These are phyloP conservation scores for Lamproptera curius DNA, from an alignment of 2,888 invertebrate genomes.

Conservation along the genomic window DNA sequence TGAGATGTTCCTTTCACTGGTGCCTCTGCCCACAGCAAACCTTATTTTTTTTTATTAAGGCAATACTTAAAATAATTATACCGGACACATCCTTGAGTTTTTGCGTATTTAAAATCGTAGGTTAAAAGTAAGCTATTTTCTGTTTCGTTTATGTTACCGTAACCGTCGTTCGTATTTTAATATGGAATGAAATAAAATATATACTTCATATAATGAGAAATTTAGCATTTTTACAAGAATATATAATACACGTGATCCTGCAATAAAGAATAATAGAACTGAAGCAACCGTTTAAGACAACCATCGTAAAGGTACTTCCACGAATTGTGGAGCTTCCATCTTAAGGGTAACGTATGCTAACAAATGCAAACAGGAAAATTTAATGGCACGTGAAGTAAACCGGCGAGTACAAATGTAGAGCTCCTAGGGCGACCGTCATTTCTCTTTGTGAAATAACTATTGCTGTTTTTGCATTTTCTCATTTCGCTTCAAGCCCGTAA, in stretches of 20 bases:
- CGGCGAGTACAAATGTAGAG: conserved; percentile 48
- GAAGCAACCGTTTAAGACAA: too few relatives aligned
- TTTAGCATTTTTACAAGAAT: too few relatives aligned
- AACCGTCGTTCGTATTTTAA: too few relatives aligned
- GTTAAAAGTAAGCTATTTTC: too few relatives aligned
- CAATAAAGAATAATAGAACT: too few relatives aligned
- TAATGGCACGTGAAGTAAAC: conserved; percentile 76
- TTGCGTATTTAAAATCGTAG: too few relatives aligned
- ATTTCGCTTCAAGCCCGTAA: background rate
- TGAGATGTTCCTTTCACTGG: conserved; percentile 18
- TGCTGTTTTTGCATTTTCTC: conserved; percentile 21
- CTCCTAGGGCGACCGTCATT: conserved; percentile 56
- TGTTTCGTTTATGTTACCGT: too few relatives aligned
- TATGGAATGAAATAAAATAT: too few relatives aligned
- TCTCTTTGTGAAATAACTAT: conserved; percentile 46
- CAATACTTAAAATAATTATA: too few relatives aligned
- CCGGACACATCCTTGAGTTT: too few relatives aligned
- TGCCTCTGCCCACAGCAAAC: conserved; percentile 8
- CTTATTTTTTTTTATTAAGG: conserved; percentile 3
- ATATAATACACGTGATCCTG: too few relatives aligned
- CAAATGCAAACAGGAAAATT: conserved; percentile 78
- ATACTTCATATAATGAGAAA: too few relatives aligned
- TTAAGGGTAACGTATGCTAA: conserved; percentile 73
- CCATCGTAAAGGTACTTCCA: conserved; percentile 62
- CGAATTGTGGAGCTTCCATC: conserved; percentile 29